Conservation (phyloP, 2,888 invertebrate species). For the Polia nebulosa region DNA sequence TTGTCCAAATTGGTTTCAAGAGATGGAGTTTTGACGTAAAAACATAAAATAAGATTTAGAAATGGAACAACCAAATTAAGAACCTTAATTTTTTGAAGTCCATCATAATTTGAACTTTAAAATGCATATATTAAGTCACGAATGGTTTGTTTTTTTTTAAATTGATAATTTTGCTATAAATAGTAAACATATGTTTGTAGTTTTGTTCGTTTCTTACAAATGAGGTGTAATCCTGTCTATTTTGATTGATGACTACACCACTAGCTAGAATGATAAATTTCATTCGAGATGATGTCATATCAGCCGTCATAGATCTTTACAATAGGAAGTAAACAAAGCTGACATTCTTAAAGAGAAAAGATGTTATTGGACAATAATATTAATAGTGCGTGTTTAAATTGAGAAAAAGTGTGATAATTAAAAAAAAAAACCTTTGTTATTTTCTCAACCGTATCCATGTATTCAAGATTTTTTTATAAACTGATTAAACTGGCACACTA, state of each 20-base stretch:
- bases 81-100: too few relatives aligned
- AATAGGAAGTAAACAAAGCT: neutral
- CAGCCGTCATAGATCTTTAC: neutral
- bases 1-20: too few relatives aligned
- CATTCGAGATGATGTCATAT: slow-evolving; percentile 18
- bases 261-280: slow-evolving; percentile 2
- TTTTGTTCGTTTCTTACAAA: neutral
- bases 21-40: too few relatives aligned
- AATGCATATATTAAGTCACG: too few relatives aligned
- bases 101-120: too few relatives aligned
- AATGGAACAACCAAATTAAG: too few relatives aligned
- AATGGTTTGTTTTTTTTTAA: neutral
- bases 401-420: neutral
- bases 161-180: neutral
- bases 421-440: too few relatives aligned
- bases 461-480: too few relatives aligned
- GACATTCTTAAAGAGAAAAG: neutral
- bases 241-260: slow-evolving; percentile 25
- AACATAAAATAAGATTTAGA: too few relatives aligned
- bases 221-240: slow-evolving; percentile 27
- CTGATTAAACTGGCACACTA: too few relatives aligned
- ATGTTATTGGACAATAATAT: neutral
- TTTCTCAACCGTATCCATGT: too few relatives aligned
- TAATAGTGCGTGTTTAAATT: neutral
- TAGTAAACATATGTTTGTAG: neutral